These are phyloP conservation scores for Fulmarus glacialis DNA, from an alignment of 2,113 vertebrate genomes.

Conservation along the genomic window DNA sequence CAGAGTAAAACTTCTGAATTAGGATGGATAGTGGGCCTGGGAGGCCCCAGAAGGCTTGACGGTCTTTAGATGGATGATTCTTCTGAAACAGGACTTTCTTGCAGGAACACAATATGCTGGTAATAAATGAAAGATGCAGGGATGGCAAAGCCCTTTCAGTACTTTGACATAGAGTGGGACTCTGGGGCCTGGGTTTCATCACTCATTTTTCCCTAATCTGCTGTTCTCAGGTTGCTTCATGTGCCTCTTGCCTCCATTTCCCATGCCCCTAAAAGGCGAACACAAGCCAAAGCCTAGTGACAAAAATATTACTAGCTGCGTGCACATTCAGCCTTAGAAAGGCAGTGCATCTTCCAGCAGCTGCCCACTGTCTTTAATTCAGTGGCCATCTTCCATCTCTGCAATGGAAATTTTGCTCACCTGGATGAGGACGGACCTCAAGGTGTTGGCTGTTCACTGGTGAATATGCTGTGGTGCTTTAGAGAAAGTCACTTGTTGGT, in stretches of 20 bases:
- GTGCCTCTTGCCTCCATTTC: neutral
- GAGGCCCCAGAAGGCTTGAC: neutral
- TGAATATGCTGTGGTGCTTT: neutral
- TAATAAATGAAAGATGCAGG: neutral
- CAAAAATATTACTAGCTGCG: no score
- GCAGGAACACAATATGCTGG: neutral
- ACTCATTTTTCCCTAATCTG: neutral
- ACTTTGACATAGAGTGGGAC: no score
- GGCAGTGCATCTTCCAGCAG: neutral
- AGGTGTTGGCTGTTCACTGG: neutral
- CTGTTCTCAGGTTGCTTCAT: neutral
- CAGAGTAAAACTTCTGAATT: neutral
- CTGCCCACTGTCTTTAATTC: neutral
- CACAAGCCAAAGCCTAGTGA: neutral
- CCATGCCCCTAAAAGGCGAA: neutral
- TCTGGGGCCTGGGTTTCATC: neutral
- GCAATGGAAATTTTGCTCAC: neutral
- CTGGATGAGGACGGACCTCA: rapidly evolving
- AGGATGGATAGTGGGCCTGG: neutral
- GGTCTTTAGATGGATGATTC: neutral
- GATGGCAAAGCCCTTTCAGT: neutral
- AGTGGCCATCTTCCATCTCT: neutral
- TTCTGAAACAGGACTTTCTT: neutral
- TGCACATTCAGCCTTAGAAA: neutral
- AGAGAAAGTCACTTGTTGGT: neutral